Base-by-base conservation (phyloP, 2,888 invertebrate genomes). In the Acleris literana region DNA sequence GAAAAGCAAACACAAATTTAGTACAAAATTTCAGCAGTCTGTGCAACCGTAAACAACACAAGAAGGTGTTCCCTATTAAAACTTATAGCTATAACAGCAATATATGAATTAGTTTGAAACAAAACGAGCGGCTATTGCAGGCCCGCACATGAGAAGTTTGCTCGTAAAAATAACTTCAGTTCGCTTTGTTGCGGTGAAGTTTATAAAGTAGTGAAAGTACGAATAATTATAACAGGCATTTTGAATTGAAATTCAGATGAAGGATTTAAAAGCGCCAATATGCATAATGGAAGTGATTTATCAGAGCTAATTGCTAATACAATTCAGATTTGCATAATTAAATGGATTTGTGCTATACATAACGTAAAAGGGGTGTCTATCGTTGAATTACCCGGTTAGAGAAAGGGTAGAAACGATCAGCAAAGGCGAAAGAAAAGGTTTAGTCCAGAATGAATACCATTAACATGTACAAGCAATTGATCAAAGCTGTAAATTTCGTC, bases 111-210 rank as follows among this genome's bases (percentile, higher is more conserved):
- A 70, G 57, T 69, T 69, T 58, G 64, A 69, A 66, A 68, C 68
- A 57, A 70, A 72, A 68, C 63, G 70, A 61, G 70, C 68, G 64
- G 68, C 70, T 65, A 67, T 62, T 59, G 63, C 59, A 73, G 56
- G 59, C 20, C 46, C 51, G 29, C 56, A 68, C 51, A 66, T 48
- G 57, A 60, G 44, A 71, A 70, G 67, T 73, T 72, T 33, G 64
- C 69, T 74, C 76, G 69, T 76, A 77, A 79, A 76, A 74, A 73
- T 74, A 72, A 76, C 72, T 71, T 63, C 29, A 70, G 59, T 57
- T 54, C 58, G 69, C 64, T 68, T 57, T 51, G 64, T 59, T 64
- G 66, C 48, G 61, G 59, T 62, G 48, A 62, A 66, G 39, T 62
- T 52, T 11, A 44, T 48, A 61, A 52, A 66, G 46, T 48, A 66